Evolutionary conservation across 1,140 invertebrate species (phyloP), one percentile per base, ranked within the genome.

Genomic region (Drosophila gunungcola): DNA sequence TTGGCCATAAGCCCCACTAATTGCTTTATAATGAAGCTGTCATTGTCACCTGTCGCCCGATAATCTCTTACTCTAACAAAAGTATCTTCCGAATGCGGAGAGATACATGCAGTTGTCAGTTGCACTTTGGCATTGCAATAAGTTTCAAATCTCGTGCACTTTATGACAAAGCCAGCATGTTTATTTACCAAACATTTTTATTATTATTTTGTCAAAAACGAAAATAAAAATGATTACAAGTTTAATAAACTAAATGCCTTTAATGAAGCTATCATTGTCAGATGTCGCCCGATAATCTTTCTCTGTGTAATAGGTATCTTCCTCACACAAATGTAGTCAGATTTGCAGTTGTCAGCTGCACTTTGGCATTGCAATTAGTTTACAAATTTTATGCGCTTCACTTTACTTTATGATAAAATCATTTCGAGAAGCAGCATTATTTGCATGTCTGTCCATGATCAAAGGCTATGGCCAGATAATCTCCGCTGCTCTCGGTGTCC

Each of bases 11-110:
- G 51, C 42, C 74, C 57, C 69, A 80, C 64, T 89, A 89, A 89
- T 89, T 90, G 84, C 84, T 80, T 84, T 84, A 84, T 89, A 90
- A 89, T 89, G 80, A 89, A 89, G 84, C 84, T 90, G 85, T 89
- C 85, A 80, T 70, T 89, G 84, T 89, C 85, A 89, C 77, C 85
- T 89, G 84, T 89, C 84, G 73, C 46, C 77, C 34, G 85, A 89
- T 89, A 89, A 85, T 78, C 82, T 88, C 83, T 73, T 29, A 34
- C 29, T 62, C 70, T 36, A 61, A 73, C 54, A 60, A 53, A 72
- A 62, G 56, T 58, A 46, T 58, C 69, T 42, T 9, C 60, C 43
- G 36, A 48, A 13, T 34, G 55, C 49, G n/a, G 25, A n/a, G 12
- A 11, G 41, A 36, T 21, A 51, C 13, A n/a, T 53, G 45, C 58